Evolutionary conservation across 2,888 invertebrate species (phyloP), one percentile per base, ranked within the genome.

Genomic region (Ecliptopera silaceata): DNA sequence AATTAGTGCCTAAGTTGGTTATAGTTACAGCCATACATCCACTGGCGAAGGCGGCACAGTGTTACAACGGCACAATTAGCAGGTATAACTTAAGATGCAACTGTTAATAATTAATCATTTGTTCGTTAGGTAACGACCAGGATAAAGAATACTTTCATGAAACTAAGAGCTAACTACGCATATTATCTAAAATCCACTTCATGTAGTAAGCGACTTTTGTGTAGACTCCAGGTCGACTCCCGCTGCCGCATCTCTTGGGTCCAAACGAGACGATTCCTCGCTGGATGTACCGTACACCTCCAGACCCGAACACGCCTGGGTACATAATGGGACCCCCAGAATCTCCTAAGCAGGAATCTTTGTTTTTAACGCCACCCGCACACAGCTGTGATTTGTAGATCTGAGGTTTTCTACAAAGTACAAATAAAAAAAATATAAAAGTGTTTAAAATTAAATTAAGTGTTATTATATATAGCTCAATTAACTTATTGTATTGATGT

Each of bases 311-410:
- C 3, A 63, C 63, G 0, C 85, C 83, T 0, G 86, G 82, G 45
- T 81, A 84, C 75, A 91, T 79, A 4, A 95, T 85, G 0, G 95
- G 95, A 0, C 95, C 95, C 0, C 95, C 95, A 11, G 94, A 94
- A 69, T 95, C 95, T 0, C 95, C 95, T 0, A 84, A 80, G 66
- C 95, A 95, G 0, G 95, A 93, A 72, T 95, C 95, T 59, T 89
- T 89, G 10, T 88, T 87, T 13, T 75, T 77, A 2, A 80, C 75
- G 0, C 93, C 93, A 1, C 93, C 93, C 0, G 93, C 92, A 64
- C 93, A 93, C 29, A 93, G 56, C 67, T 93, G 93, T n/a, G 80
- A 82, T 39, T 85, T 72, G 68, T 81, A 77, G 32, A 93, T 80
- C 1, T 64, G 68, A 1, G 75, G 72, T 5, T 66, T 31, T 18